A percentile compares a stretch with the other conserved stretches of the same genome.
Evolutionary conservation across 2,797 vertebrate genomes (phyloP).

Genomic region (Phyllotis vaccarum): DNA sequence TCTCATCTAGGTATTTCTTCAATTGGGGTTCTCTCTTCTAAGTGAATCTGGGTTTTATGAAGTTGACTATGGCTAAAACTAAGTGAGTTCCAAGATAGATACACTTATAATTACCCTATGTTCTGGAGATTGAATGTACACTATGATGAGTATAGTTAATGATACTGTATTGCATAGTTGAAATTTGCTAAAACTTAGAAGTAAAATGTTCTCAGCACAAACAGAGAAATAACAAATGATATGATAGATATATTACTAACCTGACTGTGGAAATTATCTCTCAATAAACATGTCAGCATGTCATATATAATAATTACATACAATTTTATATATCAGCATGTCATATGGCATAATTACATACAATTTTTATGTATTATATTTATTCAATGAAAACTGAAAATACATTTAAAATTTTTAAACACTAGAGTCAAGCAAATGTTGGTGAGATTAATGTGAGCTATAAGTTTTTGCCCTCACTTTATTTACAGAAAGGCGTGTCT

Average conservation of each 20-base stretch:
- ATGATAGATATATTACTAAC: not conserved
- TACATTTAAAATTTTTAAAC: not conserved
- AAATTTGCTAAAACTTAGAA: not conserved
- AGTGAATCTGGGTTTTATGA: not conserved
- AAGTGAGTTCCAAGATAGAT: not conserved
- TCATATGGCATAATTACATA: not conserved
- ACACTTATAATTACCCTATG: not conserved
- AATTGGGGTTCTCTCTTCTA: not conserved
- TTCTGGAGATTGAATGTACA: not conserved
- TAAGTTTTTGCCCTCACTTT: not conserved
- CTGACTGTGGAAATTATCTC: not conserved
- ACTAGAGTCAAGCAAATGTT: not conserved
- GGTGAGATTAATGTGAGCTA: not conserved
- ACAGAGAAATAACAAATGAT: not conserved
- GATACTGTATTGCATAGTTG: not conserved
- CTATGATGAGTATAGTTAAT: no score
- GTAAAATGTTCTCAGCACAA: not conserved
- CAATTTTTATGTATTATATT: not conserved
- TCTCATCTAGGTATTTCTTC: not conserved
- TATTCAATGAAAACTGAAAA: not conserved
- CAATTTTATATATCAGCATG: not conserved
- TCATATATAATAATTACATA: not conserved
- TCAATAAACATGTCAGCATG: not conserved
- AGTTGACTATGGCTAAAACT: not conserved
- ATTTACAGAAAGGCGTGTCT: not conserved